Conservation (phyloP, 2,797 vertebrate species). For the Gymnocypris eckloni region DNA sequence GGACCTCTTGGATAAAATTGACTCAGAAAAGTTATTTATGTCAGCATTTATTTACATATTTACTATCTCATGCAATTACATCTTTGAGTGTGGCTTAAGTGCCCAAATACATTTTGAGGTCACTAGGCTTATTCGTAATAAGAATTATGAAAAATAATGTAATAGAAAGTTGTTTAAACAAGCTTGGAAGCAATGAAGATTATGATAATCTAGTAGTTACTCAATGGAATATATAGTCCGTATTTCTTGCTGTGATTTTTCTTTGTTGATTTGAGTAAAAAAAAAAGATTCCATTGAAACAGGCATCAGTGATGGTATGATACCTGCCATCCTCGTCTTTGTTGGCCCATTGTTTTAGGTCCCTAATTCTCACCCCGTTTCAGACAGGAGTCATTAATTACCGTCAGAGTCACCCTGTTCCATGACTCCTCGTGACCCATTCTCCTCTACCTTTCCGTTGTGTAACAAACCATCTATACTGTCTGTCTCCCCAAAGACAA, state of each 20-base stretch:
- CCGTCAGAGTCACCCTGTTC: slow-evolving; percentile 50
- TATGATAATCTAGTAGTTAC: neutral
- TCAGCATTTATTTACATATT: neutral
- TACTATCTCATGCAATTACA: neutral
- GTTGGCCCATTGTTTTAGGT: neutral
- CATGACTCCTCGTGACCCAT: slow-evolving; percentile 41
- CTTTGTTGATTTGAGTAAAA: neutral
- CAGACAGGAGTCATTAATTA: slow-evolving; percentile 36
- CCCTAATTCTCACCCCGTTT: slow-evolving; percentile 13
- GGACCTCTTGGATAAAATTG: neutral
- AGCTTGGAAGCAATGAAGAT: neutral
- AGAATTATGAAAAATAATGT: neutral
- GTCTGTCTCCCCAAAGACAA: slow-evolving; percentile 62
- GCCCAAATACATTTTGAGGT: neutral
- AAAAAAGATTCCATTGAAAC: neutral
- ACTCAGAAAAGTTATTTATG: neutral
- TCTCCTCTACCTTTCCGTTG: slow-evolving; percentile 39
- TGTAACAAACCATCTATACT: slow-evolving; percentile 56
- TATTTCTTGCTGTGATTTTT: neutral
- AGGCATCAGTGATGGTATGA: neutral
- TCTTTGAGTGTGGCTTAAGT: neutral
- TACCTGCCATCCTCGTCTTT: neutral
- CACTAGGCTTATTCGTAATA: neutral
- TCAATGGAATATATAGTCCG: neutral
- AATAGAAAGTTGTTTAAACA: neutral